Evolutionary conservation across 2,113 vertebrate genomes (phyloP), one percentile per base, ranked within the genome.

Genomic region (Austrofundulus limnaeus): DNA sequence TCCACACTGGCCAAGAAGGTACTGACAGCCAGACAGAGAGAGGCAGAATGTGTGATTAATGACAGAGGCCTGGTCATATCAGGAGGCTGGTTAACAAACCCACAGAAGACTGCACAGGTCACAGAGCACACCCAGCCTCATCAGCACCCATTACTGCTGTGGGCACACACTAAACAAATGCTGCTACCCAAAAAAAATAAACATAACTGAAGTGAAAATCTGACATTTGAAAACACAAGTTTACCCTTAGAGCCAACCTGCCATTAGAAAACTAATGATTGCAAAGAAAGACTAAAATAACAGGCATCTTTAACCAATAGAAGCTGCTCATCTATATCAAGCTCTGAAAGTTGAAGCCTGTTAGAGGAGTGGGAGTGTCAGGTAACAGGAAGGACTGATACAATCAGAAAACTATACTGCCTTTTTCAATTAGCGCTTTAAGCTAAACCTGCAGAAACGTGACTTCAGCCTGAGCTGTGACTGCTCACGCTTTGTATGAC

Each of bases 41-140:
- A 60, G 42, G 91, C 90, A 91, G 93, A 91, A 92, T 92, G 93
- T 93, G 94, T 96, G 95, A 96, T 96, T 96, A 96, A 96, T 96
- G 95, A 94, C 87, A 83, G 89, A 92, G 94, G 91, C 88, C 92
- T 92, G 94, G 94, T 93, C 94, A 94, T 94, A 96, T 94, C 94
- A 95, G 94, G 91, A 92, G 92, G 92, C 94, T 94, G 94, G 94
- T 95, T 96, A 96, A 72, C 88, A 85, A 42, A 77, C 90, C 93
- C 94, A 91, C 93, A 90, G 92, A 93, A 49, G 75, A 81, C 70
- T 75, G 87, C 77, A 92, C 92, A 94, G 95, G 94, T 96, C 95
- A 96, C 92, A 93, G 94, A 95, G 94, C 95, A 95, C 94, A 95
- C 73, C 72, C 80, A 69, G 60, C 60, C 81, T 81, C 87, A 89